Evolutionary conservation across 2,888 invertebrate species (phyloP), one percentile per base, ranked within the genome.

Genomic region (Micoletzkya japonica): DNA sequence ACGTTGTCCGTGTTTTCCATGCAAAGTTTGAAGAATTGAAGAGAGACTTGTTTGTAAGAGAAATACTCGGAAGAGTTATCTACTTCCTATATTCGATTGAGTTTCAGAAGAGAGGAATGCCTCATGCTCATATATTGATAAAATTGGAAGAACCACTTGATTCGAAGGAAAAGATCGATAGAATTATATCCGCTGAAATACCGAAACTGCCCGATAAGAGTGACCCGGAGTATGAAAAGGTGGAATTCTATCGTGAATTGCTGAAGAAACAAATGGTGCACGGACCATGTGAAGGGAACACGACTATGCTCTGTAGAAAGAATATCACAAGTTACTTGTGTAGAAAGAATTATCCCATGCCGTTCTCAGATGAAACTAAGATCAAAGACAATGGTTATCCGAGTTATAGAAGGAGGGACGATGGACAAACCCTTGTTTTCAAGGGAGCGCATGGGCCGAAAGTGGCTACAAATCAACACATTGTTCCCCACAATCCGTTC

Each of bases 141-240:
- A 76, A 72, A 72, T 60, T 78, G 0, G 32, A 72, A 4, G 57
- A 56, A 24, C 28, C 57, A 24, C 39, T 60, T n/a, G 36, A 69
- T 24, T 50, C 30, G 17, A 66, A 72, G 1, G 66, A 73, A 10
- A 57, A 77, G 14, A 81, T 86, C 37, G 86, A 87, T 73, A 44
- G 77, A 4, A 36, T 86, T 7, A 85, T 87, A 4, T 81, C 60
- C 44, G 84, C 86, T 24, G 86, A 87, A 80, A 77, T 87, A 59
- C 86, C 37, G 49, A 20, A 17, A 17, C 49, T 44, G 49, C 49
- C 49, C 20, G 1, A 20, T 59, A 2, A 28, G 14, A 26, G 36
- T 28, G 20, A 59, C 30, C 37, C 86, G 0, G 77, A 86, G 72
- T 75, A 75, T 26, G 50, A 74, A 37, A 71, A 85, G 72, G 78